These are phyloP conservation scores for Craterocephalus amniculus DNA, from an alignment of 2,797 vertebrate genomes.

Conservation along the genomic window DNA sequence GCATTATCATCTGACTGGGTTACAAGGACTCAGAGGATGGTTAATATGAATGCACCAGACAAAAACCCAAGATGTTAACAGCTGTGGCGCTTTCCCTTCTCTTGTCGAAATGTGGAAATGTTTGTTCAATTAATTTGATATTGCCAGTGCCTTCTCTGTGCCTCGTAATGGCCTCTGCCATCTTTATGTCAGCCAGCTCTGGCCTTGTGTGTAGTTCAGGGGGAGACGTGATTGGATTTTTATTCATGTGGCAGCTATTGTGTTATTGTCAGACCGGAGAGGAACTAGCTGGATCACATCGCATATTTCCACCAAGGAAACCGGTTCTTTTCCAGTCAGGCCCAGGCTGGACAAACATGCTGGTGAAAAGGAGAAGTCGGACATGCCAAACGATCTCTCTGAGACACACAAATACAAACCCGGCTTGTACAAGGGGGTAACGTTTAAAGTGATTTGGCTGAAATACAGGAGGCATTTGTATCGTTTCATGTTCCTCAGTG, in stretches of 20 bases:
- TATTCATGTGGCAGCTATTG: constrained; percentile 70
- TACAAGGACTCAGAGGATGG: constrained; percentile 14
- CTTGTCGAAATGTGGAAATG: constrained; percentile 23
- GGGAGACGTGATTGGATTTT: constrained; percentile 69
- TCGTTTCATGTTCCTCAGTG: constrained; percentile 37
- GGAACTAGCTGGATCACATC: constrained; percentile 58
- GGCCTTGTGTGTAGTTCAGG: constrained; percentile 46
- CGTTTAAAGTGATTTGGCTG: constrained; percentile 52
- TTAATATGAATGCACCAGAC: constrained; percentile 34
- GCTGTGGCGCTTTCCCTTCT: constrained; percentile 18
- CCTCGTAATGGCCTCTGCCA: constrained; percentile 20
- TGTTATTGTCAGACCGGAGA: constrained; percentile 57
- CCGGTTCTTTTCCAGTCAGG: constrained; percentile 37
- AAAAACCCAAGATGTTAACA: constrained; percentile 6
- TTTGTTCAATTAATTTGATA: constrained; percentile 44
- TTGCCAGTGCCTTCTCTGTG: constrained; percentile 25
- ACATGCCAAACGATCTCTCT: constrained; percentile 42
- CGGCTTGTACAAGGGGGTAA: constrained; percentile 21
- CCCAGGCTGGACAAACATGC: constrained; percentile 56
- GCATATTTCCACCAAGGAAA: constrained; percentile 72
- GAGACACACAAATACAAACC: constrained; percentile 29
- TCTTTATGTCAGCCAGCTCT: constrained; percentile 23
- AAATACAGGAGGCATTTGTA: constrained; percentile 38
- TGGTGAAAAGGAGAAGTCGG: constrained; percentile 51
- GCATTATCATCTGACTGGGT: constrained; percentile 64